Evolutionary conservation across 1,140 invertebrate species (phyloP).

Genomic region (Scylla paramamosain): DNA sequence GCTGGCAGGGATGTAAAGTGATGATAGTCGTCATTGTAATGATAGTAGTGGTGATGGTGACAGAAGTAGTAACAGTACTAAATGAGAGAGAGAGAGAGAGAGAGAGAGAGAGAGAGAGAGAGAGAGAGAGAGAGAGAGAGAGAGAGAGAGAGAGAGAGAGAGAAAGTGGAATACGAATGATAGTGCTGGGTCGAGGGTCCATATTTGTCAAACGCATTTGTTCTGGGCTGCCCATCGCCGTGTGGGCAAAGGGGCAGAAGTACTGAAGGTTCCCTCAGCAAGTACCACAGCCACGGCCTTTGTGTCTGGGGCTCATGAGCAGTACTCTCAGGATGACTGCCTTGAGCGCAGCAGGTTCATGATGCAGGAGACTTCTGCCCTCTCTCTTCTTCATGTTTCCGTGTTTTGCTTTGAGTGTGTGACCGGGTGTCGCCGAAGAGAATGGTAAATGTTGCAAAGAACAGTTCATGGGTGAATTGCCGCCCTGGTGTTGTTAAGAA

Average conservation of each 20-base stretch:
- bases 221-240: not conserved
- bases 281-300: not conserved
- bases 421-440: not conserved
- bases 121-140: not conserved
- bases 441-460: not conserved
- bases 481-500: not conserved
- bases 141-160: not conserved
- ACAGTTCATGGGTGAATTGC: not conserved
- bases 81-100: not conserved
- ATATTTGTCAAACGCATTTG: not conserved
- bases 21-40: not conserved
- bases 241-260: not conserved
- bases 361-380: not conserved
- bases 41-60: not conserved
- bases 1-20: not conserved
- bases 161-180: not conserved
- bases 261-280: not conserved
- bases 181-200: too few relatives aligned
- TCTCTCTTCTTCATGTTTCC: not conserved
- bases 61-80: not conserved
- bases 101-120: not conserved
- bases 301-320: not conserved
- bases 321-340: not conserved
- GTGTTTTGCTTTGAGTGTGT: not conserved
- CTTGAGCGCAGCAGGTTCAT: not conserved